phyloP scores from a whole-genome alignment of 2,888 invertebrate species.

The Linnaemya tessellans region DNA sequence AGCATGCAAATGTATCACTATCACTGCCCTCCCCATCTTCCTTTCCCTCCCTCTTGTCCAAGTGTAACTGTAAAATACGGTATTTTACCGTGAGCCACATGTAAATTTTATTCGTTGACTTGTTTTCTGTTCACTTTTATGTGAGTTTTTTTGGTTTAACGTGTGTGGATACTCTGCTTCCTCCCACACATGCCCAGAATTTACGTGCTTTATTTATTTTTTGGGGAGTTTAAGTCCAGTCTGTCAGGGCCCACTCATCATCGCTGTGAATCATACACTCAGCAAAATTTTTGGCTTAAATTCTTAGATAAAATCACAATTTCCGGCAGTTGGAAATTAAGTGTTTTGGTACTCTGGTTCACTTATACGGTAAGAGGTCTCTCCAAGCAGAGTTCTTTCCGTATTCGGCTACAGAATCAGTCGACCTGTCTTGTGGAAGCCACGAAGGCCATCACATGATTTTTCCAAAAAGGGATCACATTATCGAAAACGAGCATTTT shows the following conservation, averaged over 20 bases:
- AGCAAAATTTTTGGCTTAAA: constrained; percentile 5
- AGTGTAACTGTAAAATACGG: constrained; percentile 64
- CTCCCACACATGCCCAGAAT: constrained; percentile 23
- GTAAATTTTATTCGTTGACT: constrained; percentile 65
- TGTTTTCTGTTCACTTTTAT: constrained; percentile 50
- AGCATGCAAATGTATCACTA: constrained; percentile 44
- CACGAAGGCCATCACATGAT: no score
- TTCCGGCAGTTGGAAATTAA: no score
- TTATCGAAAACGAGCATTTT: no score
- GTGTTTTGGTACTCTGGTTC: not conserved
- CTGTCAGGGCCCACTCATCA: constrained; percentile 70
- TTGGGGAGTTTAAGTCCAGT: constrained; percentile 60
- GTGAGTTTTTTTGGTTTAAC: constrained; percentile 41
- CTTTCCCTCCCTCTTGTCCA: constrained; percentile 2
- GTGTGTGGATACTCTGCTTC: constrained; percentile 20
- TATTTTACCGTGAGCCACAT: constrained; percentile 71
- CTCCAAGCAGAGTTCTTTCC: no score
- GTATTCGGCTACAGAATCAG: no score
- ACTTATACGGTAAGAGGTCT: no score
- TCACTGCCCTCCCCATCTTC: not conserved
- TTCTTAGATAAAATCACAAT: not conserved
- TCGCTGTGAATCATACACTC: constrained; percentile 3
- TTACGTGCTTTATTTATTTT: constrained; percentile 68
- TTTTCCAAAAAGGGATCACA: no score
- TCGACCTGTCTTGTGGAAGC: no score